Evolutionary conservation across 2,113 vertebrate species (phyloP).

Genomic region (Eira barbara): DNA sequence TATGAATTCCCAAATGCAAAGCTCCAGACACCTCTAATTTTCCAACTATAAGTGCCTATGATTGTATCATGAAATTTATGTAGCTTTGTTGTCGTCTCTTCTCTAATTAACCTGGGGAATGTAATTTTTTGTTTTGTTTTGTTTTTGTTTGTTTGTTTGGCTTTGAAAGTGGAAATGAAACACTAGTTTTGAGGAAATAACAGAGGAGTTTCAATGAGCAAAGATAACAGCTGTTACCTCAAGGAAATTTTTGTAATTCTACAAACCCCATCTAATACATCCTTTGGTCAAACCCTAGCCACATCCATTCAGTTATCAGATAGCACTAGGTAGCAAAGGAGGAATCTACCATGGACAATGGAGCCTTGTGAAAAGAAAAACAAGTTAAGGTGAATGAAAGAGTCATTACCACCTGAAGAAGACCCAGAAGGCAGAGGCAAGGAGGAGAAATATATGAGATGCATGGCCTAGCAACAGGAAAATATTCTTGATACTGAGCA

Average conservation of each 20-base stretch:
- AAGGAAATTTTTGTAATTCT: not conserved
- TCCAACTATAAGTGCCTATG: not conserved
- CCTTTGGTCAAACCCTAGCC: not conserved
- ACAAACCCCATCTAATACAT: not conserved
- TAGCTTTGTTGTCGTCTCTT: not conserved
- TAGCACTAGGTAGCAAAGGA: not conserved
- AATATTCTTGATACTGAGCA: not conserved
- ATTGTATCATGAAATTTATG: not conserved
- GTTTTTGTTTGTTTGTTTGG: not conserved
- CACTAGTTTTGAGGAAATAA: not conserved
- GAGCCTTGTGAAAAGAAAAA: not conserved
- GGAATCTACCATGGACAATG: not conserved
- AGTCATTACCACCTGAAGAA: fast-evolving
- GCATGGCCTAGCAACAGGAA: fast-evolving
- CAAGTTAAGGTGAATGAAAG: not conserved
- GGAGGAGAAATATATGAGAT: not conserved
- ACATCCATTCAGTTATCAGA: not conserved
- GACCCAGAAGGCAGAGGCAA: not conserved
- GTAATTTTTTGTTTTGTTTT: not conserved
- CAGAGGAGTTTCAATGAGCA: not conserved
- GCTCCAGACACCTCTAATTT: not conserved
- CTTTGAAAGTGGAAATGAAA: slow-evolving; percentile 40
- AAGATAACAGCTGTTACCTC: not conserved
- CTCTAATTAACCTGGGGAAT: not conserved
- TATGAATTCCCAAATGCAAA: not conserved